Evolutionary conservation across 2,797 vertebrate genomes (phyloP).

Genomic region (Sebastes alutus): DNA sequence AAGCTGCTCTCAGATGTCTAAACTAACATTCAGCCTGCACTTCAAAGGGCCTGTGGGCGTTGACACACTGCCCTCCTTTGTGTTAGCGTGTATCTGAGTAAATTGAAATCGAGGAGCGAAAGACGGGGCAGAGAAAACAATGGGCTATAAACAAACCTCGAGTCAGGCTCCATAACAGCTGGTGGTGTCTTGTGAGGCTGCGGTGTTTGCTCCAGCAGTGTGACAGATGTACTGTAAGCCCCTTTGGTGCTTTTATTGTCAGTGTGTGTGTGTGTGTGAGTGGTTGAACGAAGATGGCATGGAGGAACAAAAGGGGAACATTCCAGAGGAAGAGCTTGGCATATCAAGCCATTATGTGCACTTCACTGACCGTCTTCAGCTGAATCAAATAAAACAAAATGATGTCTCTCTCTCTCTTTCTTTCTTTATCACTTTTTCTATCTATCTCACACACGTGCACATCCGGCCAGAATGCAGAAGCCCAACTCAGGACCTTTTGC

Average conservation of each 20-base stretch:
- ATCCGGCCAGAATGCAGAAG: not conserved
- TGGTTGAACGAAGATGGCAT: slow-evolving; percentile 9
- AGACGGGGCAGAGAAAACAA: slow-evolving; percentile 61
- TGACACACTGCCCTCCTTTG: slow-evolving; percentile 68
- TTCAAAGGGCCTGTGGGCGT: slow-evolving; percentile 73
- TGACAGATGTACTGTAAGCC: slow-evolving; percentile 77
- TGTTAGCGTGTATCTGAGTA: slow-evolving; percentile 70
- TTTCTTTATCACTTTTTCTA: slow-evolving; percentile 14
- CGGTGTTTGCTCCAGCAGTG: slow-evolving; percentile 75
- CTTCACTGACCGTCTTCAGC: slow-evolving; percentile 28
- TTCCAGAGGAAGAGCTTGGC: slow-evolving; percentile 41
- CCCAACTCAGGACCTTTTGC: slow-evolving; percentile 31
- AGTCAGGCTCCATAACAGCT: slow-evolving; percentile 62
- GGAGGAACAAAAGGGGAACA: slow-evolving; percentile 32
- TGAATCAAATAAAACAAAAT: slow-evolving; percentile 13
- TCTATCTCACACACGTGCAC: slow-evolving; percentile 12
- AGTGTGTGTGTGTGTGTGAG: slow-evolving; percentile 25
- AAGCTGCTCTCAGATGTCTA: slow-evolving; percentile 64
- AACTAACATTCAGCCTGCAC: slow-evolving; percentile 62
- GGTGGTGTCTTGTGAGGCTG: slow-evolving; percentile 57
- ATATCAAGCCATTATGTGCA: slow-evolving; percentile 60
- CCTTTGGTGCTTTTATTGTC: slow-evolving; percentile 55
- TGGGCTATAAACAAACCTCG: slow-evolving; percentile 62
- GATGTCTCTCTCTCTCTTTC: not conserved
- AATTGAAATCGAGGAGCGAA: slow-evolving; percentile 67